phyloP scores from a whole-genome alignment of 2,113 vertebrate species.

The Anhinga rufa region DNA sequence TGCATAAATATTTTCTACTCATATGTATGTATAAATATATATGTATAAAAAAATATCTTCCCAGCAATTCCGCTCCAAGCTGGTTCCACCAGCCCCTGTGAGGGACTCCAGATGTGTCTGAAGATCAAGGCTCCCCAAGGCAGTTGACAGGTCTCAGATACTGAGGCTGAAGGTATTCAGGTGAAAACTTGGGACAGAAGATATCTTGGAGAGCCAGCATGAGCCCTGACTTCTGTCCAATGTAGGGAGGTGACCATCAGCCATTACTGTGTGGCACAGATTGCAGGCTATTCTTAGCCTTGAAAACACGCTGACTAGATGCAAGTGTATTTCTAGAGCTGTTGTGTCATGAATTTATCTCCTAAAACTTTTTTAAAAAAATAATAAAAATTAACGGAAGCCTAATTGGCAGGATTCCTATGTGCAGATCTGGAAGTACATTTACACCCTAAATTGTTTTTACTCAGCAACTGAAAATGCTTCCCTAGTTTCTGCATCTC shows the following conservation, averaged over 20 bases:
- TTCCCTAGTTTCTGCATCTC: constrained; percentile 49
- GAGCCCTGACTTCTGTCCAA: constrained; percentile 4
- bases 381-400: background rate
- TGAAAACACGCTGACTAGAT: background rate
- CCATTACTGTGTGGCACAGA: background rate
- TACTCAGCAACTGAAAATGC: constrained; percentile 56
- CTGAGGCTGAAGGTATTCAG: background rate
- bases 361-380: background rate
- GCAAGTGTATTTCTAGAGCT: background rate
- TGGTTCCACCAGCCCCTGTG: background rate
- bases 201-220: background rate
- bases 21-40: no score
- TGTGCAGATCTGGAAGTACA: background rate
- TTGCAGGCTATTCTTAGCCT: constrained; percentile 37
- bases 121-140: background rate
- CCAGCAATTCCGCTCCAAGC: background rate
- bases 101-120: background rate
- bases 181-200: constrained; percentile 2
- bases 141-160: background rate
- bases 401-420: constrained; percentile 1
- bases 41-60: background rate
- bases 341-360: background rate
- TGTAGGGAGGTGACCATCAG: background rate
- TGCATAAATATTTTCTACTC: constrained; percentile 23
- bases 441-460: constrained; percentile 56